phyloP scores from a whole-genome alignment of 2,113 vertebrate species.

The Mus pahari region DNA sequence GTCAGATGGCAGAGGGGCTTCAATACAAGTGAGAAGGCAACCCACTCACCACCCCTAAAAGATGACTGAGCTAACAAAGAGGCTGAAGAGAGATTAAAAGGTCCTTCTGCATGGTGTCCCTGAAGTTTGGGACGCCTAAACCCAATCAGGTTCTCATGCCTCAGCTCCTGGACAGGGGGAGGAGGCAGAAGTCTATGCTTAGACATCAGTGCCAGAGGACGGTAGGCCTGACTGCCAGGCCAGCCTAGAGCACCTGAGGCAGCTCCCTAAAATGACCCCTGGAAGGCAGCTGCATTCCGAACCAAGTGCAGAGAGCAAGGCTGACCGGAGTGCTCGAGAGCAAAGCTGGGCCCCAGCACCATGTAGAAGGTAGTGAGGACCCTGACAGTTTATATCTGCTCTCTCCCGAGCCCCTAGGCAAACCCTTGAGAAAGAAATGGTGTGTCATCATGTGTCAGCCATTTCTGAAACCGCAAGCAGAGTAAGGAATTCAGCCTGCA shows the following conservation, averaged over 20 bases:
- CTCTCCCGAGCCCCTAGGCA: constrained; percentile 61
- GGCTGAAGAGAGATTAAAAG: neutral
- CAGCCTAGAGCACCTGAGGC: neutral
- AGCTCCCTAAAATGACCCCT: neutral
- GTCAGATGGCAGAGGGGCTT: neutral
- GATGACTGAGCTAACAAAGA: neutral
- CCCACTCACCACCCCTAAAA: neutral
- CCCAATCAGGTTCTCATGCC: neutral
- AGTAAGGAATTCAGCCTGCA: constrained; percentile 77
- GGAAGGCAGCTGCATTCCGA: neutral
- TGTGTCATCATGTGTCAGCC: constrained; percentile 59
- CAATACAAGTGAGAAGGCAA: neutral
- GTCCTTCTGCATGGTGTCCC: neutral
- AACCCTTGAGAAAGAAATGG: constrained; percentile 71
- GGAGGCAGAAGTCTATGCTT: neutral
- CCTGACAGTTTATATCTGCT: neutral
- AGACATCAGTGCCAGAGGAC: neutral
- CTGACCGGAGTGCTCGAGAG: neutral
- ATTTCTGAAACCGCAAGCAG: constrained; percentile 81
- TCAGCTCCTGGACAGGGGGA: neutral
- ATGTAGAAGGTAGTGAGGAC: neutral
- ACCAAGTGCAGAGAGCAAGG: neutral
- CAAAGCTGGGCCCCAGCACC: neutral
- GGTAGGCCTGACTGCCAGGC: neutral
- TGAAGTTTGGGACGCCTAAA: neutral